Conservation (phyloP, 2,888 invertebrate genomes). For the Chloroclysta siterata region DNA sequence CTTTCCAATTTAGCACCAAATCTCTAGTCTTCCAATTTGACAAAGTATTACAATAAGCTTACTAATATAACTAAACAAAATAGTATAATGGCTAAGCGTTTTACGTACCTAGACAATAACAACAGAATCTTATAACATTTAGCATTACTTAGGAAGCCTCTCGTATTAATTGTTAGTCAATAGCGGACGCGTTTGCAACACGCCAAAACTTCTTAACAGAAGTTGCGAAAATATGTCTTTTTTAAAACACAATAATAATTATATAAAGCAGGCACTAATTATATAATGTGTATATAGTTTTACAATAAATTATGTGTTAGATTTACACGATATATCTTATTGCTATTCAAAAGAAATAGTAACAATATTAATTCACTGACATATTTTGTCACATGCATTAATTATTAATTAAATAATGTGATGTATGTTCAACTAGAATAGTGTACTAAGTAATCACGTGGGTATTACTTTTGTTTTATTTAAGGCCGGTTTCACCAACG, state of each 20-base stretch:
- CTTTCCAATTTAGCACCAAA: constrained; percentile 83
- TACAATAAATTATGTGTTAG: constrained; percentile 83
- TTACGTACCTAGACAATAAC: constrained; percentile 81
- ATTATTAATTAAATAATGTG: constrained; percentile 43
- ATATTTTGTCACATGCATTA: constrained; percentile 40
- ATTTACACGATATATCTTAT: constrained; percentile 73
- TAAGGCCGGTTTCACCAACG: constrained; percentile 16
- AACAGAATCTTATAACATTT: constrained; percentile 82
- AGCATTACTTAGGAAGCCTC: constrained; percentile 82
- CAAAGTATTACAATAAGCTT: constrained; percentile 78
- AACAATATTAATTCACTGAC: constrained; percentile 64
- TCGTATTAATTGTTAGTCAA: constrained; percentile 60
- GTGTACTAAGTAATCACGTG: constrained; percentile 23
- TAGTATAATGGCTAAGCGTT: constrained; percentile 79
- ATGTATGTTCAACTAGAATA: constrained; percentile 69
- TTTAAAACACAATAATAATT: constrained; percentile 71
- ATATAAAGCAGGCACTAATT: constrained; percentile 83
- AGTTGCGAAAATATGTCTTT: constrained; percentile 81
- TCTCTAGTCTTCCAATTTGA: constrained; percentile 83
- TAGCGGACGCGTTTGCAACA: constrained; percentile 72
- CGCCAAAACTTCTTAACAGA: constrained; percentile 58
- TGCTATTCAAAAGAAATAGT: constrained; percentile 70
- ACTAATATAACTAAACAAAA: constrained; percentile 71
- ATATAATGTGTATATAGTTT: constrained; percentile 78
- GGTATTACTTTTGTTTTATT: background rate